Evolutionary conservation across 92 coral and sea anemone species (phyloP).

Genomic region (Pocillopora meandrina): DNA sequence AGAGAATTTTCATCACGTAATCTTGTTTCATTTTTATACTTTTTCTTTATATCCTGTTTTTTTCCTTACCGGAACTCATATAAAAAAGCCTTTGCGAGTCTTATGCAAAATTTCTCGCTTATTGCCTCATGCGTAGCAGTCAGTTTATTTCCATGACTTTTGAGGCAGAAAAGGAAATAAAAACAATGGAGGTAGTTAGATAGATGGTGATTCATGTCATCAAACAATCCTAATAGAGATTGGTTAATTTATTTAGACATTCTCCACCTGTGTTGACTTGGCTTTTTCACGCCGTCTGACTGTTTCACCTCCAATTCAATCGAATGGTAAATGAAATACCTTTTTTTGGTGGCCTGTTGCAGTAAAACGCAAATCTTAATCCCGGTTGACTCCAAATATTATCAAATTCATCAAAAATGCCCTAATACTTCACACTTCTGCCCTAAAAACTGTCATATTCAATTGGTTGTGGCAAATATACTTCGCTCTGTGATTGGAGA

Average conservation of each 20-base stretch:
- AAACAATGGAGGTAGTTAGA: neutral
- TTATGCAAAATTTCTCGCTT: no score
- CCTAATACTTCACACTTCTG: neutral
- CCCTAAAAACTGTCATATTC: neutral
- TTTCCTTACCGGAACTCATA: no score
- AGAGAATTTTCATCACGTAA: no score
- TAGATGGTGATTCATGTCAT: neutral
- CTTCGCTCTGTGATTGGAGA: no score
- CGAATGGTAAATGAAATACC: neutral
- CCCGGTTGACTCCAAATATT: neutral
- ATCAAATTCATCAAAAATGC: neutral
- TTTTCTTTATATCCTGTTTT: no score
- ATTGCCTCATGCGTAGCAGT: neutral
- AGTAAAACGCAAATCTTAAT: neutral
- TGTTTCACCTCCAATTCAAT: neutral
- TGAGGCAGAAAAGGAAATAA: neutral
- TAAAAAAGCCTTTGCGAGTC: no score
- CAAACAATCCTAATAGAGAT: neutral
- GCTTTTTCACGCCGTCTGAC: neutral
- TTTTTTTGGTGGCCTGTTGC: neutral
- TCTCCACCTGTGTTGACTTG: neutral
- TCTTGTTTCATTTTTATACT: no score
- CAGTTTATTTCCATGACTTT: neutral
- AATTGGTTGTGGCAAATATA: neutral
- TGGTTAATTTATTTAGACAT: neutral